These are phyloP conservation scores for Brachirus orientalis DNA, from an alignment of 2,113 vertebrate genomes.

Conservation along the genomic window DNA sequence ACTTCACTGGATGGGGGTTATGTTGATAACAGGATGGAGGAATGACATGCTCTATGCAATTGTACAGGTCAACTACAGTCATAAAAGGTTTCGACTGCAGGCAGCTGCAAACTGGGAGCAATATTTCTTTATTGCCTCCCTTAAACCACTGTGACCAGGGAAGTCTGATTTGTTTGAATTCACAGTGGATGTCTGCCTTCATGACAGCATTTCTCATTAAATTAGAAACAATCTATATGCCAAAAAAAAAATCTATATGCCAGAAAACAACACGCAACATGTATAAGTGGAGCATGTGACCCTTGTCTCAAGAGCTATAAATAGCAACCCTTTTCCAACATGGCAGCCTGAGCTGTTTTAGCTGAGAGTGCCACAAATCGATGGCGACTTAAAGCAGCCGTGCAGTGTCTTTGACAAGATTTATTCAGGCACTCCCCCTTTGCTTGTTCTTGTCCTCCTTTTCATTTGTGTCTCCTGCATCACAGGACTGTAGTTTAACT, in stretches of 20 bases:
- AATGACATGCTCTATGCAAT: no score
- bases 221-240: not conserved
- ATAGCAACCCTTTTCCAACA: not conserved
- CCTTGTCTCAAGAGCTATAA: not conserved
- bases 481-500: not conserved
- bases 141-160: not conserved
- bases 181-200: not conserved
- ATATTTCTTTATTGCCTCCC: not conserved
- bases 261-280: not conserved
- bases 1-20: no score
- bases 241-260: not conserved
- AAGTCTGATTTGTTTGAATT: not conserved
- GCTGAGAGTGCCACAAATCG: not conserved
- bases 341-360: not conserved
- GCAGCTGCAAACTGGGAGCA: not conserved
- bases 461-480: not conserved
- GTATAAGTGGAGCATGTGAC: not conserved
- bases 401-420: not conserved
- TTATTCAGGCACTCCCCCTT: not conserved
- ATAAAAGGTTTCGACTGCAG: not conserved
- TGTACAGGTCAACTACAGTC: not conserved
- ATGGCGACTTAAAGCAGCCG: not conserved
- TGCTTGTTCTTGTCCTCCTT: not conserved
- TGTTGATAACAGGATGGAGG: no score
- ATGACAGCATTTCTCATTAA: not conserved